Evolutionary conservation across 2,113 vertebrate genomes (phyloP).

Genomic region (Talpa occidentalis): DNA sequence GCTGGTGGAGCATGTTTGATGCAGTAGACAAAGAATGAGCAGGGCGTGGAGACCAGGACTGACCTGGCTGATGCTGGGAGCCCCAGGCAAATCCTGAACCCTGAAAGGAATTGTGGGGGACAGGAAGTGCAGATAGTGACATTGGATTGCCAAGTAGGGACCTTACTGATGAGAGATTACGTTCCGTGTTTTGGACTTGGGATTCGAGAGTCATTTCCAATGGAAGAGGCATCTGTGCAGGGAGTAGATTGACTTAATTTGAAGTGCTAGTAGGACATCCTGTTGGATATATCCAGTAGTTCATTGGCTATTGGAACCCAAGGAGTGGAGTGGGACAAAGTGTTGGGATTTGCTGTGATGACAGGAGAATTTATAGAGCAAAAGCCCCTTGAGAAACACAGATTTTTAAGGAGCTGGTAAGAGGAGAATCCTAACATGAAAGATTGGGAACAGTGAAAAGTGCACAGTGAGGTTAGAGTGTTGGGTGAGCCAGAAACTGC

Average conservation of each 20-base stretch:
- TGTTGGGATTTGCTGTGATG: neutral
- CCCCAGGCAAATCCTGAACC: neutral
- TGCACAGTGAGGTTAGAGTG: neutral
- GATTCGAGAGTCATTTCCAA: neutral
- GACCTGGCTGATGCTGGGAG: neutral
- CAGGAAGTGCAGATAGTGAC: too few species aligned
- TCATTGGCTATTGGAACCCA: neutral
- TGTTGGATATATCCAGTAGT: neutral
- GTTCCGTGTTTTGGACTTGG: neutral
- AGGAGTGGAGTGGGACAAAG: neutral
- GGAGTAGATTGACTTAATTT: neutral
- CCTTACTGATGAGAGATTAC: fast-evolving
- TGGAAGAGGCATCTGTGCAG: neutral
- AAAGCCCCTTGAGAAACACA: neutral
- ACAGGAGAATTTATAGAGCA: neutral
- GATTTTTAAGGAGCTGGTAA: neutral
- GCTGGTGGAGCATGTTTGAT: neutral
- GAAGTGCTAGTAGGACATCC: neutral
- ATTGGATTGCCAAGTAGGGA: too few species aligned
- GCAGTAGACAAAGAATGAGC: neutral
- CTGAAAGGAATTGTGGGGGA: neutral
- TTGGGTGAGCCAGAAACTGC: neutral
- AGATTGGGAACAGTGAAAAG: neutral
- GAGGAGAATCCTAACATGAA: neutral
- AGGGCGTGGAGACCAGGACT: neutral